Percentiles rank a stretch among this genome's conserved stretches.
Evolutionary conservation across 2,888 invertebrate genomes (phyloP).

Genomic region (Belgica antarctica): DNA sequence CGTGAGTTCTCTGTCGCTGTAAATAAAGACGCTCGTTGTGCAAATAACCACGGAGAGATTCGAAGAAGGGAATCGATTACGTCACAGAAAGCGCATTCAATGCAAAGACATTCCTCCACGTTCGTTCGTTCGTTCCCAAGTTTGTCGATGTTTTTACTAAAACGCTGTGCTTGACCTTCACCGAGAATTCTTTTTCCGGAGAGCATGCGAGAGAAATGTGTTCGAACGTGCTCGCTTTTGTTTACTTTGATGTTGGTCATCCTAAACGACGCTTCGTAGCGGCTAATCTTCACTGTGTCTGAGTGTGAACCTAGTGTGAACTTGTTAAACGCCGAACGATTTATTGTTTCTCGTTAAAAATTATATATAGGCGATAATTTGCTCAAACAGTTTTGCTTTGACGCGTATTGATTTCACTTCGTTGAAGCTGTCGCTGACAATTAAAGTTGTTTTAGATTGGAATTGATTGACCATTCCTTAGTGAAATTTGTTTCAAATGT

Average conservation of each 20-base stretch:
- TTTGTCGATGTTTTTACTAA: too few relatives aligned
- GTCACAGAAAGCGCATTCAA: not conserved
- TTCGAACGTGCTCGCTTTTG: too few relatives aligned
- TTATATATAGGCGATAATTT: not conserved
- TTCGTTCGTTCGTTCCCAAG: too few relatives aligned
- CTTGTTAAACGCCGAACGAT: not conserved
- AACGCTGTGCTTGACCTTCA: too few relatives aligned
- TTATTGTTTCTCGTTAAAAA: not conserved
- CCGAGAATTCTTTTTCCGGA: not conserved
- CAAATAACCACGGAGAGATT: not conserved
- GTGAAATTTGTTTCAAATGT: not conserved
- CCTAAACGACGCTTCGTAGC: too few relatives aligned
- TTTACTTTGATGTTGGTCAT: too few relatives aligned
- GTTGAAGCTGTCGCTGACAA: not conserved
- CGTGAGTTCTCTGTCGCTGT: not conserved
- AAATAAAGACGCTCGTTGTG: not conserved
- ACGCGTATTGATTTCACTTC: conserved; percentile 1
- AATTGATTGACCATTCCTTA: not conserved
- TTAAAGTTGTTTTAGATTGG: not conserved
- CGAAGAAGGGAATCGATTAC: not conserved
- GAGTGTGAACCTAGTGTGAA: too few relatives aligned
- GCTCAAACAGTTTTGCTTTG: not conserved
- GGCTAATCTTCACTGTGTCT: too few relatives aligned
- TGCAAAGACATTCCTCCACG: too few relatives aligned
- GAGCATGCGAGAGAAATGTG: too few relatives aligned